phyloP scores from a whole-genome alignment of 2,888 invertebrate genomes.

The Biston betularia region DNA sequence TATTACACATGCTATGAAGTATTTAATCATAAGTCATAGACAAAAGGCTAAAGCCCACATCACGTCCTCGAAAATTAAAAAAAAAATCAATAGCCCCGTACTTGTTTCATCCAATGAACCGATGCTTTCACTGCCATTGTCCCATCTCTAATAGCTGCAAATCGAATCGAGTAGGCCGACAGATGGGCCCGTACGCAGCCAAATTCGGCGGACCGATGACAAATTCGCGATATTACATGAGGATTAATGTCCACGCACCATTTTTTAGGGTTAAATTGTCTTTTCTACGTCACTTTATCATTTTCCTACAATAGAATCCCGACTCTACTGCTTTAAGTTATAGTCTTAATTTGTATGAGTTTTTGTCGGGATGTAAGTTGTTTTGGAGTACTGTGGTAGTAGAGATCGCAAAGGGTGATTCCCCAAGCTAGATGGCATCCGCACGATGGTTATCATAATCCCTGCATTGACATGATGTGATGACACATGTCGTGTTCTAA shows the following conservation, averaged over 20 bases:
- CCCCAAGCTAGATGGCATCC: constrained; percentile 82
- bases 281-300: constrained; percentile 71
- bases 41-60: constrained; percentile 17
- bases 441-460: constrained; percentile 86
- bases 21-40: constrained; percentile 1
- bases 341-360: constrained; percentile 47
- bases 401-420: constrained; percentile 84
- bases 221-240: constrained; percentile 86
- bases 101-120: constrained; percentile 65
- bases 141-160: constrained; percentile 72
- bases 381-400: constrained; percentile 59
- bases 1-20: background rate
- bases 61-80: constrained; percentile 23
- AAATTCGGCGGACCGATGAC: constrained; percentile 77
- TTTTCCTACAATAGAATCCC: constrained; percentile 32
- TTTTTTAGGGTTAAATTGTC: constrained; percentile 87
- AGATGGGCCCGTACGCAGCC: constrained; percentile 68
- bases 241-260: constrained; percentile 84
- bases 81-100: constrained; percentile 24
- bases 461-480: constrained; percentile 86
- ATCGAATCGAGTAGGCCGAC: constrained; percentile 78
- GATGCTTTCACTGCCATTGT: constrained; percentile 55
- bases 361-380: constrained; percentile 51
- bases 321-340: constrained; percentile 45
- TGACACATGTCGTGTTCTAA: constrained; percentile 85